Percentiles rank a stretch among this genome's conserved stretches.
Evolutionary conservation across 2,797 vertebrate species (phyloP).

Genomic region (Sparidentex hasta): DNA sequence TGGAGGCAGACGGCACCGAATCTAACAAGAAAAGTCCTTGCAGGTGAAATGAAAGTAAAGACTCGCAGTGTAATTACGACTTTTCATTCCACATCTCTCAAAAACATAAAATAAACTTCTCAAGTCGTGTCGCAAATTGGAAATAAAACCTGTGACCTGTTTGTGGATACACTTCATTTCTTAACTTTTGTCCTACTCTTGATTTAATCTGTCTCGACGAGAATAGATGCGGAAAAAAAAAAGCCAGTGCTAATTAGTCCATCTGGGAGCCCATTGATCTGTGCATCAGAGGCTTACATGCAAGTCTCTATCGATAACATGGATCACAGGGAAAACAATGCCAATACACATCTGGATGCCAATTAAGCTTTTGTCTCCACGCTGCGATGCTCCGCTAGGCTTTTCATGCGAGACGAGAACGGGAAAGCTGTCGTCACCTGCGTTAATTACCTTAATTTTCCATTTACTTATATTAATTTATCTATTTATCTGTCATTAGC

Average conservation of each 20-base stretch:
- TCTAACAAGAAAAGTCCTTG: too few species aligned
- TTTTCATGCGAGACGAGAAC: neutral
- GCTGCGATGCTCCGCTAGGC: neutral
- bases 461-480: neutral
- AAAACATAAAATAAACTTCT: neutral
- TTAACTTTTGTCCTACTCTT: neutral
- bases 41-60: too few species aligned
- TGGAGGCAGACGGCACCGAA: too few species aligned
- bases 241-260: conserved; percentile 62
- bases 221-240: conserved; percentile 29
- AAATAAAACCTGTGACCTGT: neutral
- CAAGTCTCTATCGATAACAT: conserved; percentile 56
- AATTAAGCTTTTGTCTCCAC: conserved; percentile 47
- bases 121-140: neutral
- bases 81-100: too few species aligned
- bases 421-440: conserved; percentile 25
- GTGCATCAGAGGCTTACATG: conserved; percentile 37
- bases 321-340: conserved; percentile 56
- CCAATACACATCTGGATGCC: conserved; percentile 58
- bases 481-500: conserved; percentile 31
- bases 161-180: too few species aligned
- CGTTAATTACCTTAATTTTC: conserved; percentile 1
- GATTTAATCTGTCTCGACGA: conserved; percentile 6
- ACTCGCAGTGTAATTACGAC: too few species aligned
- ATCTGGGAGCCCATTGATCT: conserved; percentile 64